Evolutionary conservation across 2,888 invertebrate species (phyloP).

Genomic region (Sphaeridia pumilis): DNA sequence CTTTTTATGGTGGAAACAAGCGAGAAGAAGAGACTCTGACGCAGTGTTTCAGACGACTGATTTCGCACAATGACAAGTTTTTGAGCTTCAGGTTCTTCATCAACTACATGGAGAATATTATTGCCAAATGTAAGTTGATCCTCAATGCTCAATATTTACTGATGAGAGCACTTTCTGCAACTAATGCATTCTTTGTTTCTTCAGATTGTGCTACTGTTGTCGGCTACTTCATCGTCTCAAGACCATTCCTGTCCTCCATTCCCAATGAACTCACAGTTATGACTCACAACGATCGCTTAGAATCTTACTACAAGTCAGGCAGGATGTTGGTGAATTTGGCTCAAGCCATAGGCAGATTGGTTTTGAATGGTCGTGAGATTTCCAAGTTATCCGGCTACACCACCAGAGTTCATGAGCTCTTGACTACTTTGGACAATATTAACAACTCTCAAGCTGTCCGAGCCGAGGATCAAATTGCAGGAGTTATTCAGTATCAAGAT

Average conservation of each 20-base stretch:
- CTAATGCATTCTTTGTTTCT: background rate
- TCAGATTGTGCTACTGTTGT: slow-evolving; percentile 88
- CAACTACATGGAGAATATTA: slow-evolving; percentile 90
- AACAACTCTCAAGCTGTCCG: slow-evolving; percentile 46
- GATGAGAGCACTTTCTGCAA: background rate
- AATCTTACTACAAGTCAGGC: slow-evolving; percentile 91
- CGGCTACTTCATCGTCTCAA: slow-evolving; percentile 87
- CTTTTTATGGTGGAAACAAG: slow-evolving; percentile 50
- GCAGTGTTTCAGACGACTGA: slow-evolving; percentile 76
- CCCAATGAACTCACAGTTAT: slow-evolving; percentile 56
- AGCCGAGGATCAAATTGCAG: slow-evolving; percentile 29
- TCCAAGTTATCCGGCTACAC: slow-evolving; percentile 91
- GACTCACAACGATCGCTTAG: slow-evolving; percentile 65
- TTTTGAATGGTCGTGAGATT: slow-evolving; percentile 88
- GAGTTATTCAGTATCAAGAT: slow-evolving; percentile 45
- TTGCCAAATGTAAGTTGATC: slow-evolving; percentile 73
- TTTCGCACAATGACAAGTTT: slow-evolving; percentile 35
- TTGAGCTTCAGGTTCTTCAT: slow-evolving; percentile 65
- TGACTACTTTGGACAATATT: slow-evolving; percentile 68
- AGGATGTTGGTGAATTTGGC: slow-evolving; percentile 92
- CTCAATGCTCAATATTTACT: background rate
- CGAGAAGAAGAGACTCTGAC: slow-evolving; percentile 78
- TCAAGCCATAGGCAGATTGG: slow-evolving; percentile 89
- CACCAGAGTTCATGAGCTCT: slow-evolving; percentile 77
- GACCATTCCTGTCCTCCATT: slow-evolving; percentile 70